Evolutionary conservation across 35 echinoderm and acorn worm species (phyloP).

Genomic region (Stichopus chloronotus): DNA sequence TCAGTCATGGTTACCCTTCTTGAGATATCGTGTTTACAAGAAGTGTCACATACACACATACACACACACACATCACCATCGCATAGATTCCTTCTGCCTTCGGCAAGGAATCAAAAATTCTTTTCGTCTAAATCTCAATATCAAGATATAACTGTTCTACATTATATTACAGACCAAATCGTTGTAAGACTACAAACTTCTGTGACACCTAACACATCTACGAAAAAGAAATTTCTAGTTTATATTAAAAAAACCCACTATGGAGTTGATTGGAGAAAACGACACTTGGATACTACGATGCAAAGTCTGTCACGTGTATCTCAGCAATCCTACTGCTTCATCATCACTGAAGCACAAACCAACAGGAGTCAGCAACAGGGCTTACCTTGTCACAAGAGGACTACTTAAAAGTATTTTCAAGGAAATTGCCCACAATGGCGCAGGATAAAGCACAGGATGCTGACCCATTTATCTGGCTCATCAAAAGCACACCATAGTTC

Average conservation of each 20-base stretch:
- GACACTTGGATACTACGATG: slow-evolving; percentile 6
- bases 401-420: background rate
- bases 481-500: background rate
- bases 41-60: no score
- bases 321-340: background rate
- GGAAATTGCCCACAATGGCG: background rate
- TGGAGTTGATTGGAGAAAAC: slow-evolving; percentile 14
- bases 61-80: no score
- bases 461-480: slow-evolving; percentile 5
- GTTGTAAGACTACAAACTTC: slow-evolving; percentile 5
- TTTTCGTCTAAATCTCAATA: slow-evolving; percentile 17
- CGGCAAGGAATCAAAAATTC: slow-evolving; percentile 5
- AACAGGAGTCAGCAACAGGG: slow-evolving; percentile 1
- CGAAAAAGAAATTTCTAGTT: background rate
- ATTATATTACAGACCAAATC: slow-evolving; percentile 23
- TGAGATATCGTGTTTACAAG: no score
- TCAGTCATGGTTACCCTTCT: no score
- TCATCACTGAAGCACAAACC: slow-evolving; percentile 5
- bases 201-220: slow-evolving; percentile 3
- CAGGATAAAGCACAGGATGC: slow-evolving; percentile 4
- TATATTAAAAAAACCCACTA: background rate
- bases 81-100: no score
- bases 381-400: slow-evolving; percentile 1
- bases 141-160: background rate
- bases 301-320: background rate